These are phyloP conservation scores for Dione vanillae DNA, from an alignment of 2,888 invertebrate genomes.

Conservation along the genomic window DNA sequence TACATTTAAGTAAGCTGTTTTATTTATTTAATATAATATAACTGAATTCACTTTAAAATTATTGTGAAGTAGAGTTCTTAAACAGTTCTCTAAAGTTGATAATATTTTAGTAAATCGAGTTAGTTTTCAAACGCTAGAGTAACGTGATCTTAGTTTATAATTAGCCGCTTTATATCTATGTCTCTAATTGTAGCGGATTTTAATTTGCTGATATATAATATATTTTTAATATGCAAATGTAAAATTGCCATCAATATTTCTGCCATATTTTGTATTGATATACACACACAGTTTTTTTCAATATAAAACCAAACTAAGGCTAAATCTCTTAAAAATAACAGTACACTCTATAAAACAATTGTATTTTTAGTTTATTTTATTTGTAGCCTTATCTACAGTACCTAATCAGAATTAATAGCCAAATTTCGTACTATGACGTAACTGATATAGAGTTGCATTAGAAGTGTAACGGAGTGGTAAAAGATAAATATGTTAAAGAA, in stretches of 20 bases:
- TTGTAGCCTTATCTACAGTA: neutral
- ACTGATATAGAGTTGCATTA: neutral
- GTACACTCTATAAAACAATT: too few relatives aligned
- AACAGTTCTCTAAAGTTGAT: slow-evolving; percentile 21
- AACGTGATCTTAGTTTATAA: slow-evolving; percentile 29
- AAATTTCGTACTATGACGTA: slow-evolving; percentile 13
- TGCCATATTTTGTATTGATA: neutral
- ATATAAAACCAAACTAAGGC: too few relatives aligned
- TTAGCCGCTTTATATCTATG: neutral
- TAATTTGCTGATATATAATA: neutral
- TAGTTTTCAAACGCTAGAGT: slow-evolving; percentile 29
- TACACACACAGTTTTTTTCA: neutral
- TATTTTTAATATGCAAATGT: neutral
- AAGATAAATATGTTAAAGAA: too few relatives aligned
- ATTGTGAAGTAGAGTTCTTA: slow-evolving; percentile 4
- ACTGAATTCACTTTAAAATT: neutral
- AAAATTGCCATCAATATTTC: neutral
- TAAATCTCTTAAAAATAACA: too few relatives aligned
- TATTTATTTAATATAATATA: neutral
- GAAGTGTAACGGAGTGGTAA: neutral
- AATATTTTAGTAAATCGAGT: slow-evolving; percentile 35
- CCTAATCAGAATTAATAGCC: slow-evolving; percentile 19
- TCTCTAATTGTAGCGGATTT: neutral
- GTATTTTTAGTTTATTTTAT: slow-evolving; percentile 5
- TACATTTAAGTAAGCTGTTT: neutral